Percentiles rank a stretch among this genome's conserved stretches.
Evolutionary conservation across 2,113 vertebrate genomes (phyloP).

Genomic region (Tamias sibiricus): DNA sequence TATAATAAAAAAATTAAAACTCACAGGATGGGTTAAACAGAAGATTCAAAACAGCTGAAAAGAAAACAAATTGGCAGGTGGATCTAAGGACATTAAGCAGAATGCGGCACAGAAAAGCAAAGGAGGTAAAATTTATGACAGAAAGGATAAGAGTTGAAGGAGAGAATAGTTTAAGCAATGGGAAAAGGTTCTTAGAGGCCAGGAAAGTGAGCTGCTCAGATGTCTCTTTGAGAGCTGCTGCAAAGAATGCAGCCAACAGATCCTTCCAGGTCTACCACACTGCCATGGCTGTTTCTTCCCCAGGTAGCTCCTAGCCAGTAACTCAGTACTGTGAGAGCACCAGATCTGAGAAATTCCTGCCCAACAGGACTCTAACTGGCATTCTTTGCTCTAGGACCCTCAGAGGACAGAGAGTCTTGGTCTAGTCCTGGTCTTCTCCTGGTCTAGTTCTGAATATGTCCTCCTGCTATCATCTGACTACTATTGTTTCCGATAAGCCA

Average conservation of each 20-base stretch:
- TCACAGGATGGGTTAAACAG: not conserved
- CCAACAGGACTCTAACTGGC: not conserved
- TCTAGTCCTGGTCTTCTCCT: not conserved
- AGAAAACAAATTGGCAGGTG: not conserved
- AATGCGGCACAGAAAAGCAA: not conserved
- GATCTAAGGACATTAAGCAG: not conserved
- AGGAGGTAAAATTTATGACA: not conserved
- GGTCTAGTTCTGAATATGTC: not conserved
- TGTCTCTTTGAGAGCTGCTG: not conserved
- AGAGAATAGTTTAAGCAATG: not conserved
- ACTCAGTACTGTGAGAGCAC: not conserved
- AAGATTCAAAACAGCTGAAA: not conserved
- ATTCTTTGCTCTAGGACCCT: not conserved
- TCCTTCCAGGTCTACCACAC: not conserved
- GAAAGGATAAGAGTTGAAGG: not conserved
- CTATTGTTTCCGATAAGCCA: not conserved
- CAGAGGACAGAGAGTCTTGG: not conserved
- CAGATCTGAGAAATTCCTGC: not conserved
- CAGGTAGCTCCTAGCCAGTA: not conserved
- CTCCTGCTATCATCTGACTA: not conserved
- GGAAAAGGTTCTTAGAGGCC: not conserved
- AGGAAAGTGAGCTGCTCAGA: not conserved
- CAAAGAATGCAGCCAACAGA: not conserved
- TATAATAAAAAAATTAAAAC: slow-evolving; percentile 2
- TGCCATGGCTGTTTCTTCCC: not conserved